phyloP scores from a whole-genome alignment of 2,888 invertebrate species.

The Physocephala rufipes region DNA sequence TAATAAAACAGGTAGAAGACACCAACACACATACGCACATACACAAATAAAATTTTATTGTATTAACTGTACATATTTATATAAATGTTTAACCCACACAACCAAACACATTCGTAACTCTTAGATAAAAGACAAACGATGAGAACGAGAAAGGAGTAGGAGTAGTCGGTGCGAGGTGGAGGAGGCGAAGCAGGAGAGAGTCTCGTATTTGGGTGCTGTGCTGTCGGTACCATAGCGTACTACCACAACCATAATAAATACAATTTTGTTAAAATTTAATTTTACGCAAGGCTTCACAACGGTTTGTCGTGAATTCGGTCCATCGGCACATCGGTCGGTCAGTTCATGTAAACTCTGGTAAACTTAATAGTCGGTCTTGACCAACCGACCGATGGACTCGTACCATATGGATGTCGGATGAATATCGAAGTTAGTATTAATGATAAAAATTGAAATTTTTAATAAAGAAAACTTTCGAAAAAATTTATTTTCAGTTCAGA shows the following conservation, averaged over 20 bases:
- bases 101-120: not conserved
- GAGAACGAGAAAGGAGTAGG: no score
- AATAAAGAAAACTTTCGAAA: no score
- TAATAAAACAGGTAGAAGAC: conserved; percentile 31
- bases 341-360: not conserved
- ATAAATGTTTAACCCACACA: conserved; percentile 1
- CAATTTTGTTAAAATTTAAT: conserved; percentile 30
- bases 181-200: no score
- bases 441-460: no score
- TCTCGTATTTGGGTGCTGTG: no score
- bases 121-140: no score
- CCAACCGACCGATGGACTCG: no score
- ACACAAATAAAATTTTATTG: conserved; percentile 32
- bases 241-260: conserved; percentile 2
- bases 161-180: not conserved
- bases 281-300: conserved; percentile 28
- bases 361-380: not conserved
- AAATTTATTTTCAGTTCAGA: no score
- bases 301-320: not conserved
- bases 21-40: conserved; percentile 47
- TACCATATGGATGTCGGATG: no score
- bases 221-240: not conserved
- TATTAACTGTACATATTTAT: not conserved
- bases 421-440: no score
- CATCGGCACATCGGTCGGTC: not conserved